Base-by-base conservation (phyloP, 2,888 invertebrate species). In the Himalopsyche anomala region DNA sequence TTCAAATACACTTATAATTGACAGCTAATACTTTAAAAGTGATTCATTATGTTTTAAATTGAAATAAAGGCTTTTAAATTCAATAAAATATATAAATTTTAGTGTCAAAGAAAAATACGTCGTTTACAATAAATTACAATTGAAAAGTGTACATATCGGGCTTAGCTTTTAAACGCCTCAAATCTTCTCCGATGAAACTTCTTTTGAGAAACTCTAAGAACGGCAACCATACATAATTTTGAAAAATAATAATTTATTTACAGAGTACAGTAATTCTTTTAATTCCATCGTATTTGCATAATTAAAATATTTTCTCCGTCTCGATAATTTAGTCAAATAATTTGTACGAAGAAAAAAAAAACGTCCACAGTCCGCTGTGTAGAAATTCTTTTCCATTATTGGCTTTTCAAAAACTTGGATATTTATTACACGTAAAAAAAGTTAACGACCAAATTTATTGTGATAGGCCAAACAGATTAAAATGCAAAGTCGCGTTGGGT, bases 361-460 rank as follows among this genome's bases (percentile, higher is more conserved):
- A 5, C 51, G 51, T 51, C 51, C 51, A 51, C 51, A 51, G 51
- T 51, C 51, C 51, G 51, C 12, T 62, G 19, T 19, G 19, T 9
- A 19, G 19, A 62, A 62, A 19, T 62, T 62, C 28, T 62, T 62
- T 8, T 19, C 62, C 62, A 62, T 62, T 62, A 62, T 62, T 62
- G 62, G 19, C 28, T 62, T 62, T 62, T 62, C 62, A 19, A 28
- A 62, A 62, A 62, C 62, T 62, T 62, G 19, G 62, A 19, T 62
- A 62, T 62, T 62, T 62, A 62, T 62, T 62, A 19, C 19, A 62
- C 19, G 62, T 62, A 62, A 62, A 62, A 51, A 62, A 62, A 62
- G 19, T 62, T 62, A 62, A 62, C 62, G 62, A 62, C 62, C 28
- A 62, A 62, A 62, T 62, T 62, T 62, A 62, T 62, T 62, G 62